These are phyloP conservation scores for Sciurus niger DNA, from an alignment of 2,113 vertebrate genomes.

Conservation along the genomic window DNA sequence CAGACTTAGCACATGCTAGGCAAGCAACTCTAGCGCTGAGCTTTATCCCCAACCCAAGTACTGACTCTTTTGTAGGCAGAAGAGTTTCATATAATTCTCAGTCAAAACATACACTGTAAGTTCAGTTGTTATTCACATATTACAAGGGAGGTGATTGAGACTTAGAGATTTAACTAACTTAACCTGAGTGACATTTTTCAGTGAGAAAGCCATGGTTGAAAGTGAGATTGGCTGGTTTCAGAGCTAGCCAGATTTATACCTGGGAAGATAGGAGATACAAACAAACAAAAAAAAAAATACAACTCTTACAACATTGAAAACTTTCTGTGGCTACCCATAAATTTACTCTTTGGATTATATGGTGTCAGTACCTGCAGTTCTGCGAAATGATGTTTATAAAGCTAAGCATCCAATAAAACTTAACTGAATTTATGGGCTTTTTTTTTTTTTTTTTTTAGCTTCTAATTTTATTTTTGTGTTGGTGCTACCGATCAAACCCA, in stretches of 20 bases:
- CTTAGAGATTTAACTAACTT: no score
- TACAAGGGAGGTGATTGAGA: neutral
- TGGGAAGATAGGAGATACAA: neutral
- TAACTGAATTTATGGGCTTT: neutral
- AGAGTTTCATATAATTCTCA: neutral
- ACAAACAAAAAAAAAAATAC: neutral
- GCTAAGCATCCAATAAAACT: neutral
- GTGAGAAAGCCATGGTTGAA: constrained; percentile 11
- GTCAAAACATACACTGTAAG: neutral
- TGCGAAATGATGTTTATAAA: constrained; percentile 59
- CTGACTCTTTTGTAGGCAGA: neutral
- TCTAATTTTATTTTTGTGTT: no score
- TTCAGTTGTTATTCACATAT: neutral
- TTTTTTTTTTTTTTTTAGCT: no score
- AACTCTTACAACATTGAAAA: neutral
- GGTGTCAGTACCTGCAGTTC: neutral
- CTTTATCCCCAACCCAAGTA: neutral
- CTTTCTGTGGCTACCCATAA: neutral
- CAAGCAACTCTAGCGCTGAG: no score
- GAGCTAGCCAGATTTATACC: neutral
- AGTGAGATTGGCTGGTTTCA: neutral
- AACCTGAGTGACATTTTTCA: neutral
- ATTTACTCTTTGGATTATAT: constrained; percentile 22
- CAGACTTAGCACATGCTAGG: no score
- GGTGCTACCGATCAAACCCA: no score